Percentiles rank a stretch among this genome's conserved stretches.
Evolutionary conservation across 1,140 invertebrate species (phyloP).

Genomic region (Procambarus virginalis): DNA sequence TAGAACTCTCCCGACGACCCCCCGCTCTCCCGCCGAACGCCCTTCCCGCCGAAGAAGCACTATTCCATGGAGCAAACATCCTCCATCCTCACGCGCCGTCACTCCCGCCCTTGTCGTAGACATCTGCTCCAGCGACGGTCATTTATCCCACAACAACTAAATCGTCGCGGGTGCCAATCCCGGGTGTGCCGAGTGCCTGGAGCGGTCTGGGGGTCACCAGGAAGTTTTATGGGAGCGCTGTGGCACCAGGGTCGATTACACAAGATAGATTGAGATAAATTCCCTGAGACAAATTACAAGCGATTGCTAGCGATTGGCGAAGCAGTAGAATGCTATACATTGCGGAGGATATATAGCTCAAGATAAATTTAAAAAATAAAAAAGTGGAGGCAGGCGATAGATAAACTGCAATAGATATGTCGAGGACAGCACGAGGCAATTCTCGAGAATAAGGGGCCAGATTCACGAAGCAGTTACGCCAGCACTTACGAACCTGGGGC

Average conservation of each 20-base stretch:
- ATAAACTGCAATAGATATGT: constrained; percentile 42
- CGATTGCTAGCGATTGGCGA: constrained; percentile 62
- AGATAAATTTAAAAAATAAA: constrained; percentile 36
- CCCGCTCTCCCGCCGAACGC: no score
- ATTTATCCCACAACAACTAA: not conserved
- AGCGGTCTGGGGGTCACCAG: not conserved
- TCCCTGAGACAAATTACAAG: constrained; percentile 61
- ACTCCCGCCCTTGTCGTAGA: not conserved
- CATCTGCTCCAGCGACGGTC: not conserved
- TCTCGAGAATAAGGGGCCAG: no score
- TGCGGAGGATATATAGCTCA: constrained; percentile 39
- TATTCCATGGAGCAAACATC: no score
- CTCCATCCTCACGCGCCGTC: not conserved
- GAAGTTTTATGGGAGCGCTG: constrained; percentile 47
- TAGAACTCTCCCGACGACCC: no score
- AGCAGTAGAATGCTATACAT: constrained; percentile 60
- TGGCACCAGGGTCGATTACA: constrained; percentile 59
- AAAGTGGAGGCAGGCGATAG: constrained; percentile 31
- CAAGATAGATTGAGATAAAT: constrained; percentile 61
- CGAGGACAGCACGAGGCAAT: not conserved
- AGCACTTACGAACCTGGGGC: no score
- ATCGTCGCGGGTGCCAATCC: not conserved
- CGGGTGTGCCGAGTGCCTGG: constrained; percentile 6
- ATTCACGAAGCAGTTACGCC: no score
- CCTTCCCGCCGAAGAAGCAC: no score